Evolutionary conservation across 1,140 invertebrate species (phyloP).

Genomic region (Mercenaria mercenaria): DNA sequence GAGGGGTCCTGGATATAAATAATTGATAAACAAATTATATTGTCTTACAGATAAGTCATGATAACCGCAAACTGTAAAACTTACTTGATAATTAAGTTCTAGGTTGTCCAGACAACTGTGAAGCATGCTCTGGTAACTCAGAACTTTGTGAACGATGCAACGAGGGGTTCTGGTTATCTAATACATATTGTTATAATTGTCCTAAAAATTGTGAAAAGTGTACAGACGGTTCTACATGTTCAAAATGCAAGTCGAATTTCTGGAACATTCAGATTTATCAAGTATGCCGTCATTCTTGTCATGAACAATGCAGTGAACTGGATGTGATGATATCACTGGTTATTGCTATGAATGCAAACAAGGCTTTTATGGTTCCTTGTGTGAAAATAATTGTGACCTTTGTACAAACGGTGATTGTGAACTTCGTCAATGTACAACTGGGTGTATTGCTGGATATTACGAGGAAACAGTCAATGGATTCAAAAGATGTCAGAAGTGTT

Average conservation of each 20-base stretch:
- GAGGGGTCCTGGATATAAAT: no score
- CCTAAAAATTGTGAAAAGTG: background rate
- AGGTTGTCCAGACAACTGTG: no score
- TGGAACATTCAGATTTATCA: background rate
- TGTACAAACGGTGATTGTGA: background rate
- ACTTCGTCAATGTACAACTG: background rate
- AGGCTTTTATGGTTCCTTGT: background rate
- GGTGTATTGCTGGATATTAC: background rate
- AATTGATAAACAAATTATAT: no score
- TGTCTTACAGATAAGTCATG: no score
- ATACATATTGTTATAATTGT: background rate
- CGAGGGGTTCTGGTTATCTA: background rate
- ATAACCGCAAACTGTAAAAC: no score
- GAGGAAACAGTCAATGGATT: background rate
- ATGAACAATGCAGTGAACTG: background rate
- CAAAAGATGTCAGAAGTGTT: background rate
- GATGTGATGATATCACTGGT: background rate
- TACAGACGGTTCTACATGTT: background rate
- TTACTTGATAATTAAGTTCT: no score
- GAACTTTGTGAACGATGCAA: background rate
- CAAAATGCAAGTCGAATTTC: background rate
- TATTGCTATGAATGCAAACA: background rate
- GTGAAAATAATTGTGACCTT: background rate
- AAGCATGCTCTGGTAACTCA: no score
- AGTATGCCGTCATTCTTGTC: background rate